A percentile compares a stretch with the other conserved stretches of the same genome.
Evolutionary conservation across 2,797 vertebrate species (phyloP).

Genomic region (Rhyacichthys aspro): DNA sequence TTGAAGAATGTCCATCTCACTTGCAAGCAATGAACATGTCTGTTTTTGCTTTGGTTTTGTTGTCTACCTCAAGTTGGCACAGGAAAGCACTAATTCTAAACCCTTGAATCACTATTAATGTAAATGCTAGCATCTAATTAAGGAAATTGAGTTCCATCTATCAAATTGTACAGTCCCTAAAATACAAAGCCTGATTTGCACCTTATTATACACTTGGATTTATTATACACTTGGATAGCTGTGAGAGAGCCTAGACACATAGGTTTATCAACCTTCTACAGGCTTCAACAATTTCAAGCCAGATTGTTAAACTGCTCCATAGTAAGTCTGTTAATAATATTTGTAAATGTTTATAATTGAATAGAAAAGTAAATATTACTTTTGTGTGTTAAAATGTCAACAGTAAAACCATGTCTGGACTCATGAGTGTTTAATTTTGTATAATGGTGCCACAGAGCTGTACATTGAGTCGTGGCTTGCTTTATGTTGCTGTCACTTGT

Average conservation of each 20-base stretch:
- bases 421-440: slow-evolving; percentile 60
- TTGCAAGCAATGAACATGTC: slow-evolving; percentile 35
- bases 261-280: slow-evolving; percentile 51
- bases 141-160: slow-evolving; percentile 22
- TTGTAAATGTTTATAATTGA: slow-evolving; percentile 74
- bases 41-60: slow-evolving; percentile 54
- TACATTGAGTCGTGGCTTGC: slow-evolving; percentile 67
- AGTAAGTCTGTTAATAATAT: slow-evolving; percentile 64
- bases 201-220: slow-evolving; percentile 62
- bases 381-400: slow-evolving; percentile 54
- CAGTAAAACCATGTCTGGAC: slow-evolving; percentile 45
- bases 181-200: slow-evolving; percentile 58
- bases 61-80: slow-evolving; percentile 79
- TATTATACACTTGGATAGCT: slow-evolving; percentile 51
- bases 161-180: slow-evolving; percentile 51
- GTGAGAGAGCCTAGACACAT: slow-evolving; percentile 44
- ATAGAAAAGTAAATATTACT: slow-evolving; percentile 49
- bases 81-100: slow-evolving; percentile 67
- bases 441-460: slow-evolving; percentile 68
- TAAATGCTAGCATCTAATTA: slow-evolving; percentile 35
- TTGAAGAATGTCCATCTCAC: slow-evolving; percentile 47
- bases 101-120: slow-evolving; percentile 30
- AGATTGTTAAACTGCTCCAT: slow-evolving; percentile 44
- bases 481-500: slow-evolving; percentile 72
- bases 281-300: slow-evolving; percentile 54